A percentile compares a stretch with the other conserved stretches of the same genome.
These are phyloP conservation scores for Lepilemur septentrionalis DNA, from an alignment of 2,797 vertebrate genomes.

Conservation along the genomic window DNA sequence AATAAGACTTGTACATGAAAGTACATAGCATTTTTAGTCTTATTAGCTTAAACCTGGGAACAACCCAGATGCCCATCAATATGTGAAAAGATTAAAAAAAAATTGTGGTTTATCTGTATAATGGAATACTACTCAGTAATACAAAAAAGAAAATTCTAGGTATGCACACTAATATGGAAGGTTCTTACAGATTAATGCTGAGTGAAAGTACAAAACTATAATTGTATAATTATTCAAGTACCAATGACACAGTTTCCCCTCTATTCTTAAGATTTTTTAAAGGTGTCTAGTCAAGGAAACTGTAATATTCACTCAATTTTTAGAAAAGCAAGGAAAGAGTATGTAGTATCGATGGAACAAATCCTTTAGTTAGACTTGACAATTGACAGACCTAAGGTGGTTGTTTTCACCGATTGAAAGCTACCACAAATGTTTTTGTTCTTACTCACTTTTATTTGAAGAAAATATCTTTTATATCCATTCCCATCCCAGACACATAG, in stretches of 20 bases:
- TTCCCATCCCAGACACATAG: not conserved
- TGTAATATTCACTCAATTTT: not conserved
- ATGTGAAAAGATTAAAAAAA: not conserved
- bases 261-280: not conserved
- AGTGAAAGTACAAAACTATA: not conserved
- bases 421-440: not conserved
- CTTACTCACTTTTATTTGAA: not conserved
- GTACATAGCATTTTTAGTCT: not conserved
- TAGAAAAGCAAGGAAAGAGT: not conserved
- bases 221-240: not conserved
- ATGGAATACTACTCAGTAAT: not conserved
- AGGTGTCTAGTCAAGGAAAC: not conserved
- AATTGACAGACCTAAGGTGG: not conserved
- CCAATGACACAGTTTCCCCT: not conserved
- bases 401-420: not conserved
- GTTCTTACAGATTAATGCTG: not conserved
- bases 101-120: not conserved
- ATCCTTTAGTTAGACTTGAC: not conserved
- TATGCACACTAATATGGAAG: not conserved
- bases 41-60: not conserved
- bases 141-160: not conserved
- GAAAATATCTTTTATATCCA: not conserved
- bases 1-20: not conserved
- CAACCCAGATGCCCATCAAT: not conserved
- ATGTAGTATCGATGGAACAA: not conserved